Evolutionary conservation across 2,888 invertebrate genomes (phyloP).

Genomic region (Drosophila birchii): DNA sequence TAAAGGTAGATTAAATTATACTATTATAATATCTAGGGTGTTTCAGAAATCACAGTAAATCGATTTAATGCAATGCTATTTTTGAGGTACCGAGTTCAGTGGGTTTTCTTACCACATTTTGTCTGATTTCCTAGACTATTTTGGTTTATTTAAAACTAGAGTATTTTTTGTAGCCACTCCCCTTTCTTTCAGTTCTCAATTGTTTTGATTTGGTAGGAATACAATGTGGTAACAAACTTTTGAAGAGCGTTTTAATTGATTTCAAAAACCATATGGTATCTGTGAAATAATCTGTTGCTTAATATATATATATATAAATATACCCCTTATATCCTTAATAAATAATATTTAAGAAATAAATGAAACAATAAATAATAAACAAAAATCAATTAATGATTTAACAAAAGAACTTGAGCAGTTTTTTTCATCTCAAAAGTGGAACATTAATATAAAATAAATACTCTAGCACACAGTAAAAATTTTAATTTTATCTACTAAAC

Average conservation of each 20-base stretch:
- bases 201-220: neutral
- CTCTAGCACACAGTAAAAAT: neutral
- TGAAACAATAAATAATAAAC: neutral
- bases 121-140: rapidly evolving
- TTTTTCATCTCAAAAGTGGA: neutral
- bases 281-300: neutral
- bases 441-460: neutral
- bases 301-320: no score
- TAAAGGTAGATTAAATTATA: neutral
- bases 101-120: neutral
- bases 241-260: neutral
- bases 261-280: neutral
- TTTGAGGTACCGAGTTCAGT: neutral
- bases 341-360: neutral
- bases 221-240: neutral
- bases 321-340: neutral
- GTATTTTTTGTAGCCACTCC: neutral
- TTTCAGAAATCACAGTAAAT: neutral
- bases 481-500: neutral
- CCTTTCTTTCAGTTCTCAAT: no score
- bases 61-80: neutral
- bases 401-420: neutral
- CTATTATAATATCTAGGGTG: neutral
- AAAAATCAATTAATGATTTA: neutral
- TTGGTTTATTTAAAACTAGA: neutral